Evolutionary conservation across 2,113 vertebrate species (phyloP).

Genomic region (Nycticorax nycticorax): DNA sequence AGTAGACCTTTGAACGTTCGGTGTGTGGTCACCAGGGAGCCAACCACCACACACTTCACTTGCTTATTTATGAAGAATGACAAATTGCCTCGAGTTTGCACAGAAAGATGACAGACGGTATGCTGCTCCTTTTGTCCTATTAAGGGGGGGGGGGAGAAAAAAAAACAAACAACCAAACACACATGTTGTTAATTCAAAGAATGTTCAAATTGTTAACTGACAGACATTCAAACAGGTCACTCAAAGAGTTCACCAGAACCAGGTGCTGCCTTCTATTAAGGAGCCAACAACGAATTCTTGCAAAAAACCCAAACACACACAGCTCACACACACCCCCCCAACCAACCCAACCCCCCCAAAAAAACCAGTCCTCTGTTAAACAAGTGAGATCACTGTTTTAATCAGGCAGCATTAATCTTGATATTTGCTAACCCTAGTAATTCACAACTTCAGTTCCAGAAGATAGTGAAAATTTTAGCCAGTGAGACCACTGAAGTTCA

Average conservation of each 20-base stretch:
- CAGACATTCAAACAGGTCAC: background rate
- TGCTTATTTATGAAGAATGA: constrained; percentile 58
- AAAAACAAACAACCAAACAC: background rate
- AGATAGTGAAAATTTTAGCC: background rate
- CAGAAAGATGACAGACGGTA: constrained; percentile 66
- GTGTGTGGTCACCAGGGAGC: constrained; percentile 78
- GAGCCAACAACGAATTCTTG: background rate
- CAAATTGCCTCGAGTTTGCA: constrained; percentile 78
- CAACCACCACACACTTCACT: constrained; percentile 77
- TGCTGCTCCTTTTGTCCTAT: constrained; percentile 71
- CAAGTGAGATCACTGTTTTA: background rate
- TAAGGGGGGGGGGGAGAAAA: background rate
- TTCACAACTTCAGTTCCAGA: background rate
- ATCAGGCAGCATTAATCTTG: background rate
- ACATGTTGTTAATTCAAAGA: background rate
- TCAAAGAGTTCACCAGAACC: background rate
- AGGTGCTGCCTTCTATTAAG: background rate
- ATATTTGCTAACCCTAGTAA: background rate
- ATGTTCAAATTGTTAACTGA: background rate
- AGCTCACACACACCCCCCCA: no score
- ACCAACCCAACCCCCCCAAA: no score
- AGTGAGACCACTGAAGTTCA: background rate
- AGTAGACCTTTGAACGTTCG: constrained; percentile 78
- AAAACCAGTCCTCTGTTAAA: background rate
- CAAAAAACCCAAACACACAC: background rate